A percentile compares a stretch with the other conserved stretches of the same genome.
Evolutionary conservation across 2,888 invertebrate genomes (phyloP).

Genomic region (Phyto melanocephala): DNA sequence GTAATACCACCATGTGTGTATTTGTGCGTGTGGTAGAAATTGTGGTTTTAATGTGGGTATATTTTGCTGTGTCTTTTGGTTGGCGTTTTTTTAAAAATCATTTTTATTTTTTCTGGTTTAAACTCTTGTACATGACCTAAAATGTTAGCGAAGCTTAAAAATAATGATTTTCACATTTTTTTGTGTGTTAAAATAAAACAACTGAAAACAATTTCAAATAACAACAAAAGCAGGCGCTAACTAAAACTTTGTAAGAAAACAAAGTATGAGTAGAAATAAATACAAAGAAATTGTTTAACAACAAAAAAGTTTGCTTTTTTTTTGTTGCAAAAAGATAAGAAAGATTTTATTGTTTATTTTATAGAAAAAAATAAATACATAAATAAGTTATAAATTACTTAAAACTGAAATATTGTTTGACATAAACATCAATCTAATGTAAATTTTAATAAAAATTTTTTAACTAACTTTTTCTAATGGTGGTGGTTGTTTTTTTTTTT

Average conservation of each 20-base stretch:
- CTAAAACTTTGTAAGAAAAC: not conserved
- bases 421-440: not conserved
- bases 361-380: too few relatives aligned
- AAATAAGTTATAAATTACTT: too few relatives aligned
- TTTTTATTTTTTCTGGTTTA: slow-evolving; percentile 25
- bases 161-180: slow-evolving; percentile 62
- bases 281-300: not conserved
- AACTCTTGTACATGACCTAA: slow-evolving; percentile 63
- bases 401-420: too few relatives aligned
- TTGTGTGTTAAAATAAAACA: slow-evolving; percentile 6
- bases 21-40: not conserved
- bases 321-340: not conserved
- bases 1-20: not conserved
- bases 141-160: slow-evolving; percentile 66
- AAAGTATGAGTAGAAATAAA: not conserved
- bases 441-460: not conserved
- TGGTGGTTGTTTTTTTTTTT: not conserved
- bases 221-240: not conserved
- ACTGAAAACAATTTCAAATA: not conserved
- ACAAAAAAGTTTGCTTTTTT: not conserved
- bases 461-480: not conserved
- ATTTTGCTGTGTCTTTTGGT: not conserved
- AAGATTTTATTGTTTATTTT: not conserved
- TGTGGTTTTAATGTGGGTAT: not conserved
- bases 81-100: slow-evolving; percentile 5